These are phyloP conservation scores for Zingel zingel DNA, from an alignment of 2,113 vertebrate species.

Conservation along the genomic window DNA sequence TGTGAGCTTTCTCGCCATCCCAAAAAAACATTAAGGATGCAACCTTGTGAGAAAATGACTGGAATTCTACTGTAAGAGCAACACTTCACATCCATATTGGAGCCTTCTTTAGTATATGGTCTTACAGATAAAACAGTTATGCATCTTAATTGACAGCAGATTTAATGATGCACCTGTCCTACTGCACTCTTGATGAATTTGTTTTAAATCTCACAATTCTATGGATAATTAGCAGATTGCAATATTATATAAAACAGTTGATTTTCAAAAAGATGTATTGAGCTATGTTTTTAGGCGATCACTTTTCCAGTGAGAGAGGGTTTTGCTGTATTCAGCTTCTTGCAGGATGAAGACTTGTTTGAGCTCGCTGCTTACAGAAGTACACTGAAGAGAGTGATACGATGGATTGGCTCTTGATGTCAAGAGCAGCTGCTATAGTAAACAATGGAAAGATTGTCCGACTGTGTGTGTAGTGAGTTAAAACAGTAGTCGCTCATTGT, in stretches of 20 bases:
- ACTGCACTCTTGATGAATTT: background rate
- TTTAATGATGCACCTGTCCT: background rate
- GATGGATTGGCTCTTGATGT: conserved; percentile 40
- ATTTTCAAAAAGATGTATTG: no score
- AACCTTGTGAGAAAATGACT: background rate
- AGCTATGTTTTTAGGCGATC: no score
- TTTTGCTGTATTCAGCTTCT: background rate
- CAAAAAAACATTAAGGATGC: background rate
- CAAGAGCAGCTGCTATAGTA: conserved; percentile 21
- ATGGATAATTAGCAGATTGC: background rate
- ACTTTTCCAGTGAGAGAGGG: no score
- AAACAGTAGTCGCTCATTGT: conserved; percentile 10
- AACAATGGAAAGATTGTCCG: conserved; percentile 25
- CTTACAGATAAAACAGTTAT: background rate
- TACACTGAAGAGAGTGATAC: background rate
- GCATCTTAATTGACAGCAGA: background rate
- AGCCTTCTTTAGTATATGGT: background rate
- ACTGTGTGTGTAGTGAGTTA: conserved; percentile 2
- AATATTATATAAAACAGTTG: background rate
- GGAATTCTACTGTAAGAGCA: background rate
- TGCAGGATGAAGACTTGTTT: background rate
- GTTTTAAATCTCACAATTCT: background rate
- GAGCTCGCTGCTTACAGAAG: background rate
- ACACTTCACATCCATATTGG: background rate
- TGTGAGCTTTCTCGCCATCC: background rate